Base-by-base conservation (phyloP, 2,113 vertebrate species). In the Microtus pennsylvanicus region DNA sequence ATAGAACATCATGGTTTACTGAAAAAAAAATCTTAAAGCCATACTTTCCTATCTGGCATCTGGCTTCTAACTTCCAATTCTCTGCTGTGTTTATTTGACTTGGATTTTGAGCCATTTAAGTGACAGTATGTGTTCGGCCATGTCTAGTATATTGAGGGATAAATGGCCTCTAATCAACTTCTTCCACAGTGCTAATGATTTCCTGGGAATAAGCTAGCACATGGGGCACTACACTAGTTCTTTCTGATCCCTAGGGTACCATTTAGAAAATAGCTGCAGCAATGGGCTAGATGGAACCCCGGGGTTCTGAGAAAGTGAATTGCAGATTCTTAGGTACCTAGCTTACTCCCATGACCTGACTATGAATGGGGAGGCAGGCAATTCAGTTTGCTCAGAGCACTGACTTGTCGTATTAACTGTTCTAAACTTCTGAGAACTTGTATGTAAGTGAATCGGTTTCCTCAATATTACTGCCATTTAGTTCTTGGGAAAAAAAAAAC, bases 191-290 rank as follows among this genome's bases (percentile, higher is more conserved):
- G 69, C 52, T 94, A 96, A 97, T 96, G 92, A 93, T 82, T 97
- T 96, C 88, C 93, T 77, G 67, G 76, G 87, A 95, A 91, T 94
- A 93, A 96, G 80, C 91, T 87, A 95, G 50, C 77, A 69, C 94
- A n/a, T 24, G 50, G 90, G 85, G 92, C 91, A 86, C 67, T 72
- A 5, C 7, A 42, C 9, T 89, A 1, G 10, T 61, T 96, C 72
- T 94, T 94, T 80, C 77, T 91, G 85, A 30, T 97, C 92, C 74
- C 92, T 83, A 42, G 94, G 72, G 88, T 67, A 42, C 33, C 33
- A 89, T 97, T 97, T 96, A 95, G 47, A 24, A 97, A 97, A 97
- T 94, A 94, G 74, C 52, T 65, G 2, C 81, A 69, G 67, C 35
- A 86, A 5, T 50, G 77, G 42, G 58, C 74, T 97, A 45, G 69